Percentiles rank a stretch among this genome's conserved stretches.
These are phyloP conservation scores for Eueremaeus valkanovi DNA, from an alignment of 2,888 invertebrate genomes.

Conservation along the genomic window DNA sequence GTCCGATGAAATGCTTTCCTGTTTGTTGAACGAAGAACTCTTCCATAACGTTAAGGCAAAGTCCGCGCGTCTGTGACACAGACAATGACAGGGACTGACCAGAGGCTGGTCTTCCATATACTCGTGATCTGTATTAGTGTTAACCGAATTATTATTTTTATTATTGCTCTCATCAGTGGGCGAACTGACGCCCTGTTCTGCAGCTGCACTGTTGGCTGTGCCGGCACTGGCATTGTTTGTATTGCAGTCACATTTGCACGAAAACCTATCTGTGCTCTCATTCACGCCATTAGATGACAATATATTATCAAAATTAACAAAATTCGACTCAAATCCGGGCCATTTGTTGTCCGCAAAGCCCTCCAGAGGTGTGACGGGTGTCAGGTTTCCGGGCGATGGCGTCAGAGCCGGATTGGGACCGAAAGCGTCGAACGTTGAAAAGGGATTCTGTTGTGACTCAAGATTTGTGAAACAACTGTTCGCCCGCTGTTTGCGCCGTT, in stretches of 20 bases:
- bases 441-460: constrained; percentile 36
- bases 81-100: constrained; percentile 41
- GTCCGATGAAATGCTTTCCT: constrained; percentile 39
- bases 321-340: constrained; percentile 41
- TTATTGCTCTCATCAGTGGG: constrained; percentile 18
- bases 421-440: constrained; percentile 34
- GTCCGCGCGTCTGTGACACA: constrained; percentile 39
- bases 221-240: background rate
- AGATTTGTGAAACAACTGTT: constrained; percentile 39
- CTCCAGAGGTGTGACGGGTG: constrained; percentile 41
- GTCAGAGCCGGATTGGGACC: background rate
- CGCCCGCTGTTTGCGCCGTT: constrained; percentile 46
- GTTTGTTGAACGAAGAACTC: constrained; percentile 31
- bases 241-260: constrained; percentile 31
- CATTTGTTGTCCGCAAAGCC: constrained; percentile 15
- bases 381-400: constrained; percentile 38
- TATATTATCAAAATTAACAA: constrained; percentile 28
- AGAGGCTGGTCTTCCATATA: constrained; percentile 41
- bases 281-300: background rate
- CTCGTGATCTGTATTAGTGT: constrained; percentile 10
- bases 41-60: constrained; percentile 19
- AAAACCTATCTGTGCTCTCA: background rate
- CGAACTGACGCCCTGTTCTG: background rate
- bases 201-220: background rate
- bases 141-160: background rate